Base-by-base conservation (phyloP, 2,797 vertebrate species). In the Miichthys miiuy region DNA sequence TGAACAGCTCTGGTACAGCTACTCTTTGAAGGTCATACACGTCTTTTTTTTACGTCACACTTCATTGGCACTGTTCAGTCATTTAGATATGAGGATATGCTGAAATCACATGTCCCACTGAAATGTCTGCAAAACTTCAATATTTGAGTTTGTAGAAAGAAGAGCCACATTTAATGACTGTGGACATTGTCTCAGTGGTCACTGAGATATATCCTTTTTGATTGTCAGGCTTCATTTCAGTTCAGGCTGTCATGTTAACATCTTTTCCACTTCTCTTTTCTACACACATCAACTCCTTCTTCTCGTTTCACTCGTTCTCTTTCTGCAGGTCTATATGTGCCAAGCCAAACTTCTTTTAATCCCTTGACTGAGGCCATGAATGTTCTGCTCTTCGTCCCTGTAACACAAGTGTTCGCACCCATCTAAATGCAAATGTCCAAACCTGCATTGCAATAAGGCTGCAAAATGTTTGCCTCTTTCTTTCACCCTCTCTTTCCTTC, bases 391-490 rank as follows among this genome's bases (percentile, higher is more conserved):
- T 78, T 75, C 62, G 11, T 82, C 82, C 93, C 87, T 92, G 86
- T 90, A 92, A 93, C 89, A 91, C 81, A 89, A 91, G 91, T 93
- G 95, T 94, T 93, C 85, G 84, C 88, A 94, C 90, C 93, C 88
- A 96, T 96, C 94, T 96, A 96, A 95, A 95, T 95, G 94, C 93
- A 94, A 96, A 96, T 96, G 88, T 85, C 81, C 84, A 83, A 83
- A 84, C 56, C 87, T 83, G 83, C 82, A 83, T 41, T 70, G 79
- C 83, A 90, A 88, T 79, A 85, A 87, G 77, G 72, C 89, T 68
- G 62, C 79, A 44, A 54, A 77, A 81, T 75, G 52, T 69, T 82
- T 63, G 64, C 34, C 44, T 70, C 55, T 51, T 58, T 68, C 56
- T 68, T 63, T 62, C 20, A 30, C 50, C 5, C 27, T 27, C 27